Base-by-base conservation (phyloP, 1,140 invertebrate genomes). In the Dermatophagoides farinae region DNA sequence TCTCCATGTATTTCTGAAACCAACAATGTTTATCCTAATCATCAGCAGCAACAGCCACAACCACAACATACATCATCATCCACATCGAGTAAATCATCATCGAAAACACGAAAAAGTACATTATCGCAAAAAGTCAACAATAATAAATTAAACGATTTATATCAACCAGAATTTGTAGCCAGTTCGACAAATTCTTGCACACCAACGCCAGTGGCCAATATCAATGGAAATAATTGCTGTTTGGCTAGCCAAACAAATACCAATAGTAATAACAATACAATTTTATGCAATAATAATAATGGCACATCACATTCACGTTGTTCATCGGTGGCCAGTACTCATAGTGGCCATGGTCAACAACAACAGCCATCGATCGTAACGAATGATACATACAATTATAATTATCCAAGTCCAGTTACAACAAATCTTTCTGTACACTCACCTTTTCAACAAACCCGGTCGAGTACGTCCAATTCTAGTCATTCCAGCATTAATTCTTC, bases 291-390 rank as follows among this genome's bases (percentile, higher is more conserved):
- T 41, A 47, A 47, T 20, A 31, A 40, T 41, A 47, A 47, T 20
- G 38, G 55, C 25, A 25, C 11, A 38, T 62, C 61, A 31, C 31
- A 31, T 31, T 31, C 31, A 14, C 47, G 61, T 16, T 62, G 51
- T 54, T 62, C 61, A 20, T 62, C 61, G 10, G 61, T 53, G 20
- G 61, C 61, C 16, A 62, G 61, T 25, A 60, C 38, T 59, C 55
- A 55, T 40, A 31, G 31, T 23, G 22, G 46, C 46, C 46, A 47
- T 47, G 46, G 2, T 49, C 41, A 49, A 20, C n/a, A 47, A 14
- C 58, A 61, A 38, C 47, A 57, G 10, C 44, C 25, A n/a, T 51
- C 51, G 9, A 31, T 31, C 31, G 31, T 31, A 31, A 31, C 31
- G 8, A 50, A 52, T 41, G 62, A 53, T 44, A 57, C 62, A 6